phyloP scores from a whole-genome alignment of 1,140 invertebrate genomes.

The Sycophaga agraensis region DNA sequence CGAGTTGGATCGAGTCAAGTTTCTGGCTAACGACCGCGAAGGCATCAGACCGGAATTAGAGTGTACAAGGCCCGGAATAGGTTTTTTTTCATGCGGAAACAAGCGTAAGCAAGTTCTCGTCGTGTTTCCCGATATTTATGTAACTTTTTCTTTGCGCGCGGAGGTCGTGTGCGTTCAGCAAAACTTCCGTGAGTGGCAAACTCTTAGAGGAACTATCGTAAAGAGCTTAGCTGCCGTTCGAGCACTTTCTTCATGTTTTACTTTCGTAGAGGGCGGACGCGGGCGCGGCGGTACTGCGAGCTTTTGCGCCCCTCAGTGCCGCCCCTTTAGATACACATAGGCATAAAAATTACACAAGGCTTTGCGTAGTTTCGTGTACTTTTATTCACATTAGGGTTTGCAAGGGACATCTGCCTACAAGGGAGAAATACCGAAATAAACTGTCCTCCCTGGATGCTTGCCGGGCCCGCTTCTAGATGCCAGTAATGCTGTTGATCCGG shows the following conservation, averaged over 20 bases:
- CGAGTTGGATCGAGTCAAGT: neutral
- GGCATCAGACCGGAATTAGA: too few species aligned
- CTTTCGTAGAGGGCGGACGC: neutral
- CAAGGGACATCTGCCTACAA: neutral
- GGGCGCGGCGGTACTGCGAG: neutral
- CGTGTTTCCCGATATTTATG: conserved; percentile 13
- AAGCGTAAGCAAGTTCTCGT: neutral
- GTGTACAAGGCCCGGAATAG: too few species aligned
- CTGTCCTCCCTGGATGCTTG: too few species aligned
- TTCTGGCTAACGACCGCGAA: neutral
- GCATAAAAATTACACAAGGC: neutral
- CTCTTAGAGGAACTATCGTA: conserved; percentile 17
- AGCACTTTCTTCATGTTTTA: conserved; percentile 5
- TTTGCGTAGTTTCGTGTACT: neutral
- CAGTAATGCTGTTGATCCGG: conserved; percentile 44
- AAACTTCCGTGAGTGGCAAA: conserved; percentile 13
- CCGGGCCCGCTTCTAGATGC: conserved; percentile 18
- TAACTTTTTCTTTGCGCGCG: conserved; percentile 3
- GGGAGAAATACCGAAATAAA: neutral
- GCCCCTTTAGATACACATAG: neutral
- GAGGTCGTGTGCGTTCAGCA: neutral
- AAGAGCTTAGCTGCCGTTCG: conserved; percentile 19
- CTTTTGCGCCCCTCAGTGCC: neutral
- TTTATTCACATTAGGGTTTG: neutral
- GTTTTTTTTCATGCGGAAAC: neutral